These are phyloP conservation scores for Melanotaenia nigrans DNA, from an alignment of 2,797 vertebrate species.

Conservation along the genomic window DNA sequence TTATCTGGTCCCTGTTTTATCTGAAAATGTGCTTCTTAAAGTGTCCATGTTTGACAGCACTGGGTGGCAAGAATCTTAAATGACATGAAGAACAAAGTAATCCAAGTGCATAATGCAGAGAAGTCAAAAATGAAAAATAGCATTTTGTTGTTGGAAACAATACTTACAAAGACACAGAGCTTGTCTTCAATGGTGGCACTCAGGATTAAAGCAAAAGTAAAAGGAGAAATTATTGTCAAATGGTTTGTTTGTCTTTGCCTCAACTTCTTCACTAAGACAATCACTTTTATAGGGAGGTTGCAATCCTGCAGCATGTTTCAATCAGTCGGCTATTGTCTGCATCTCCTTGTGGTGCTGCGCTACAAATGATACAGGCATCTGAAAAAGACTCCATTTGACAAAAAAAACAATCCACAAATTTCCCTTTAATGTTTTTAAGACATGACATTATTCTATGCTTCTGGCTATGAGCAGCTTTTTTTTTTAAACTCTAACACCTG, in stretches of 20 bases:
- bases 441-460: not conserved
- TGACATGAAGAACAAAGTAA: conserved; percentile 54
- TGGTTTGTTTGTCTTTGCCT: conserved; percentile 40
- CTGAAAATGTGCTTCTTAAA: conserved; percentile 35
- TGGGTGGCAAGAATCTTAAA: conserved; percentile 30
- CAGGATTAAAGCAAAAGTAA: conserved; percentile 48
- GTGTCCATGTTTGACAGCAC: conserved; percentile 39
- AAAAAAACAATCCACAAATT: conserved; percentile 21
- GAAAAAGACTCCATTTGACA: conserved; percentile 18
- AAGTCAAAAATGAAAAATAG: conserved; percentile 30
- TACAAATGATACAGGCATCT: conserved; percentile 36
- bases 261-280: conserved; percentile 49
- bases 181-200: conserved; percentile 57
- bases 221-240: conserved; percentile 38
- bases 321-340: conserved; percentile 56
- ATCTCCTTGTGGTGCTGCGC: conserved; percentile 34
- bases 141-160: conserved; percentile 47
- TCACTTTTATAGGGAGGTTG: conserved; percentile 28
- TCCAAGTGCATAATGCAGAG: conserved; percentile 40
- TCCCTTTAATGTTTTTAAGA: conserved; percentile 13
- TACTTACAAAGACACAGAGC: conserved; percentile 38
- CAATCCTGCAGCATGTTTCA: conserved; percentile 58
- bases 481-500: not conserved
- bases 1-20: conserved; percentile 43
- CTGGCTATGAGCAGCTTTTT: not conserved